Base-by-base conservation (phyloP, 2,113 vertebrate genomes). In the Perca fluviatilis region DNA sequence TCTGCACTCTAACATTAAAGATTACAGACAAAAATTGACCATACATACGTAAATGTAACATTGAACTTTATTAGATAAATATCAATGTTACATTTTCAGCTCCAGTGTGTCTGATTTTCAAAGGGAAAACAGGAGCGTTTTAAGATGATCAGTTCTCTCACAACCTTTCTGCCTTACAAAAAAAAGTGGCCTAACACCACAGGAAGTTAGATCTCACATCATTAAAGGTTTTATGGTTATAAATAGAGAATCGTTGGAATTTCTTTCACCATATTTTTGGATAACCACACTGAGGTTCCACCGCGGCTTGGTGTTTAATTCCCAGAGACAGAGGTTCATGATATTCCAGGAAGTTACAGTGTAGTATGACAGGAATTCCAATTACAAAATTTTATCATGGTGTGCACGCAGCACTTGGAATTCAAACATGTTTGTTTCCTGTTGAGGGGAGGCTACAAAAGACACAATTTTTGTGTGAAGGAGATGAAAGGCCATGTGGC, bases 381-480 rank as follows among this genome's bases (percentile, higher is more conserved):
- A 89, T 91, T 88, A 65, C 25, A 62, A 80, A 72, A 66, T 66
- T 8, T 73, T 49, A 61, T 90, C 74, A 58, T 36, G 25, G 57
- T 73, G 81, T 58, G 72, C 68, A 80, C 50, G 49, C 69, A 85
- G 69, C 61, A 68, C 54, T 68, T 82, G 46, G 67, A 69, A 76
- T 76, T 84, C 53, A 79, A 79, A 84, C 74, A 81, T 89, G 83
- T 93, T 91, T 91, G 83, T 87, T 91, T 87, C 77, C 77, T 82
- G 66, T 74, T 61, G 64, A 80, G 54, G 50, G 65, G 63, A 88
- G 47, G 71, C 65, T 79, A 49, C 49, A n/a, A 68, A 77, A 46
- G 49, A 58, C 78, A 70, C 66, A 0, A 66, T 74, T 66, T 81
- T 75, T 68, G 27, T 16, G 23, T 64, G 47, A 75, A 79, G 33